phyloP scores from a whole-genome alignment of 2,888 invertebrate species.

The Melinaea menophilus region DNA sequence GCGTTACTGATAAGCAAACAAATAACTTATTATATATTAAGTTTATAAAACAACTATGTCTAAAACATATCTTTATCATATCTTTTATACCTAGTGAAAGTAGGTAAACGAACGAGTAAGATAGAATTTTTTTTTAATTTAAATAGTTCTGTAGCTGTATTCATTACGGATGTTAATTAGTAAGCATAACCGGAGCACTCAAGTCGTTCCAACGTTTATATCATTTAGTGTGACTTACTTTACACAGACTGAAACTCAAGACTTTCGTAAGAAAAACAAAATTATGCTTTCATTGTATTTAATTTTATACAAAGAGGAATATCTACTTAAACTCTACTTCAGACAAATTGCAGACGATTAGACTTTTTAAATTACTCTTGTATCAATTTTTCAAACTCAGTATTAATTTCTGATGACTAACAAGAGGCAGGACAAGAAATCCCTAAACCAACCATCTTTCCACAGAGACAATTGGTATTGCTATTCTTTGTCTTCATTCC shows the following conservation, averaged over 20 bases:
- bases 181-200: conserved; percentile 32
- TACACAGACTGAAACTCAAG: conserved; percentile 6
- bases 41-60: too few species aligned
- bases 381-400: conserved; percentile 38
- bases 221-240: conserved; percentile 22
- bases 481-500: too few species aligned
- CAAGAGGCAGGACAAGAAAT: conserved; percentile 83
- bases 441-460: conserved; percentile 77
- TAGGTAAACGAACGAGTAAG: neutral
- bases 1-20: too few species aligned
- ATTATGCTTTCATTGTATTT: conserved; percentile 1
- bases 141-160: neutral
- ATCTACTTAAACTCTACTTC: too few species aligned
- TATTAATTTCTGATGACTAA: too few species aligned
- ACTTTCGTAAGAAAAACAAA: conserved; percentile 15
- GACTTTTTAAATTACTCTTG: neutral
- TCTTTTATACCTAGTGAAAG: too few species aligned
- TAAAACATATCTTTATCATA: too few species aligned
- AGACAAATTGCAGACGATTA: too few species aligned
- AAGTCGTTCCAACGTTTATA: conserved; percentile 27
- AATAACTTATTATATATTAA: too few species aligned
- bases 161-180: conserved; percentile 33
- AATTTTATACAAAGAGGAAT: too few species aligned
- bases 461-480: too few species aligned
- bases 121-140: neutral